Conservation (phyloP, 2,113 vertebrate genomes). For the Sinosuthora webbiana region DNA sequence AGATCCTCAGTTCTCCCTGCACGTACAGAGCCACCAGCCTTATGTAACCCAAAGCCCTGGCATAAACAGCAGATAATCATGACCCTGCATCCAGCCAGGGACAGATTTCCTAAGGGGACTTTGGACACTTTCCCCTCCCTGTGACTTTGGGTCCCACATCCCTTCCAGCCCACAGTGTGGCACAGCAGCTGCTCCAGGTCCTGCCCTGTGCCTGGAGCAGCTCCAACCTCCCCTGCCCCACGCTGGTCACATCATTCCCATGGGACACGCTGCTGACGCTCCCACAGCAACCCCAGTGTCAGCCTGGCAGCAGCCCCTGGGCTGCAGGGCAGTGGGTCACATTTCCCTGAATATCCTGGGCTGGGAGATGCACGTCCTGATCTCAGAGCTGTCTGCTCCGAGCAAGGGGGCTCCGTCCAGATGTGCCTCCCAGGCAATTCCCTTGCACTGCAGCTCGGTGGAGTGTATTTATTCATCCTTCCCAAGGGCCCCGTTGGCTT, state of each 20-base stretch:
- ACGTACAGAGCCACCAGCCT: neutral
- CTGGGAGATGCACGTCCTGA: neutral
- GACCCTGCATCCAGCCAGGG: conserved; percentile 4
- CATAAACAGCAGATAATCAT: conserved; percentile 34
- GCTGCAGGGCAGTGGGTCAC: neutral
- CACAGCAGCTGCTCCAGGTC: neutral
- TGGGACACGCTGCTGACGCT: fast-evolving
- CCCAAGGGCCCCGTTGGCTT: conserved; percentile 23
- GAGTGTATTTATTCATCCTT: conserved; percentile 10
- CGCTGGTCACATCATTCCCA: neutral
- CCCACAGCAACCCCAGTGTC: neutral
- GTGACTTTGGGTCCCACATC: neutral
- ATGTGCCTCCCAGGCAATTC: neutral
- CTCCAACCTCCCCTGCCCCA: neutral
- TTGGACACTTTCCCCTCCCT: neutral
- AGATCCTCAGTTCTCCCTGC: neutral
- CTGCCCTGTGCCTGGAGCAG: neutral
- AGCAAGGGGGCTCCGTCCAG: neutral
- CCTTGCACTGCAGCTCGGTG: neutral
- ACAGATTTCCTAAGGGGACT: conserved; percentile 14
- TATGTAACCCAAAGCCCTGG: conserved; percentile 43
- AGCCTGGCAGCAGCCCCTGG: neutral
- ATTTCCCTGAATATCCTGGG: neutral
- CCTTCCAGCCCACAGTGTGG: fast-evolving
- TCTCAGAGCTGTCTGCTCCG: neutral